Evolutionary conservation across 2,888 invertebrate genomes (phyloP), one percentile per base, ranked within the genome.

Genomic region (Girardia tigrina): DNA sequence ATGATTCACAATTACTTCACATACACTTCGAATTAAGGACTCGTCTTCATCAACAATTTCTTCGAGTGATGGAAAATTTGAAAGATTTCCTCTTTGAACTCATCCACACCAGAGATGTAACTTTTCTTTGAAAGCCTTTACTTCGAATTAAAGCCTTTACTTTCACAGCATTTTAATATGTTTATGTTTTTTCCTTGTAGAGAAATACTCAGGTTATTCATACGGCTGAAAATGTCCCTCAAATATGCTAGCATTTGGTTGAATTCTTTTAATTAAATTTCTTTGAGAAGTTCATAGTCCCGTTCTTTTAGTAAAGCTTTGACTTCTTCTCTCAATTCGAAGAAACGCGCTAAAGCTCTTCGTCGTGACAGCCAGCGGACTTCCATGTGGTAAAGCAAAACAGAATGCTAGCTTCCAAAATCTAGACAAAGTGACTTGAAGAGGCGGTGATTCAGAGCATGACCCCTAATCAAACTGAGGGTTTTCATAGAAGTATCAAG

Each of bases 331-430:
- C 76, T 36, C 14, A 78, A 69, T 71, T 77, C 75, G 29, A 77
- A 78, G 26, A 79, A 23, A 16, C 73, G 28, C 14, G 42, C 27
- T 70, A 74, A 29, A 23, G 42, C 29, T 26, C 56, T 28, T 23
- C 71, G 76, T 14, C 27, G 29, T 74, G 29, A 78, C 27, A 78
- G 77, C 78, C 78, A 78, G 16, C 78, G 28, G 28, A 78, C 77
- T 74, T 79, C 77, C 26, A 77, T 78, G 71, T 78, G 78, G 70
- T 29, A 79, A 26, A 78, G 78, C 26, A 78, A 78, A 28, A 79
- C 77, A 42, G 42, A 29, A 56, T 78, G 42, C 28, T 77, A 71
- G 29, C 29, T 56, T 27, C 72, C 78, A 56, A 78, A 72, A 29
- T 76, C 78, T 73, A 77, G 71, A 73, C 78, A 78, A 29, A 78